Conservation (phyloP, 2,888 invertebrate species). For the Leptogaster cylindrica region DNA sequence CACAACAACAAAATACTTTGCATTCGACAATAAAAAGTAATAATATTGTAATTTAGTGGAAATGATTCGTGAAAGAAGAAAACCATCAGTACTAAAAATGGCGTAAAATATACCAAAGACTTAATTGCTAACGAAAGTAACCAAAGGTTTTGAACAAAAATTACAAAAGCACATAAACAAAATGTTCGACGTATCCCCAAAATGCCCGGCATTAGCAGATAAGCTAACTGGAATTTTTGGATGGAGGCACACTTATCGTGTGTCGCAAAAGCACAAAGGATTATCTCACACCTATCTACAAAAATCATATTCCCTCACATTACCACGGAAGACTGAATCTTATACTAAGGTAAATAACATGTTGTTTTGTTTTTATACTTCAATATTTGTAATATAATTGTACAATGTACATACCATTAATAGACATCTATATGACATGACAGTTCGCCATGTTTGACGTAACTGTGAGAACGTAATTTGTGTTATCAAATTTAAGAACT, state of each 20-base stretch:
- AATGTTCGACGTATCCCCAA: conserved; percentile 71
- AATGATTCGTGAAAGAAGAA: too few relatives aligned
- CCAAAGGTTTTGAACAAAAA: conserved; percentile 25
- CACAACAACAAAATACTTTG: too few relatives aligned
- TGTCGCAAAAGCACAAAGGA: conserved; percentile 75
- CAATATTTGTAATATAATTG: not conserved
- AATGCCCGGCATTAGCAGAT: conserved; percentile 78
- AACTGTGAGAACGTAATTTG: too few relatives aligned
- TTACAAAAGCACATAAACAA: too few relatives aligned
- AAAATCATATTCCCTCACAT: conserved; percentile 61
- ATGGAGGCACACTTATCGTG: conserved; percentile 81
- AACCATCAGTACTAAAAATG: too few relatives aligned
- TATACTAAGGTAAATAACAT: conserved; percentile 55
- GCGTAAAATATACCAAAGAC: conserved; percentile 12
- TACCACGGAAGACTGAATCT: conserved; percentile 55
- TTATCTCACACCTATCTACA: conserved; percentile 61
- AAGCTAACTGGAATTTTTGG: conserved; percentile 78
- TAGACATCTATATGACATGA: not conserved
- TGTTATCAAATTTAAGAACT: too few relatives aligned
- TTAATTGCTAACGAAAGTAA: conserved; percentile 7
- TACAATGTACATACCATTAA: not conserved
- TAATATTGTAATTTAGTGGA: too few relatives aligned
- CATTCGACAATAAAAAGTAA: too few relatives aligned
- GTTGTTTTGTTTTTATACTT: not conserved
- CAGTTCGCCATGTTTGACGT: too few relatives aligned